Conservation (phyloP, 2,113 vertebrate species). For the Alaudala cheleensis region DNA sequence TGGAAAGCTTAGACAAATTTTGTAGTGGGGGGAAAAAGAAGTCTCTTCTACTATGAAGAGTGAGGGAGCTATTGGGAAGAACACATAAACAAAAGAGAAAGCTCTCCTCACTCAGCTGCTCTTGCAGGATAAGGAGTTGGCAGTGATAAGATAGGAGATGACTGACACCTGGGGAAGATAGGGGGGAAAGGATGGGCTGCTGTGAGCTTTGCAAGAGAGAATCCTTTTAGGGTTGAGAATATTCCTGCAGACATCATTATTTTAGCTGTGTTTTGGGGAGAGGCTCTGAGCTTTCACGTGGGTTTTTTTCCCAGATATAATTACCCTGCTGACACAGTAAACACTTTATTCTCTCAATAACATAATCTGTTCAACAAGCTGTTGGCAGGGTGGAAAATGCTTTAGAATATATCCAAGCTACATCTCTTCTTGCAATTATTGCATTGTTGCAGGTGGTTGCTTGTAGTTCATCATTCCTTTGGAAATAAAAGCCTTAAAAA, state of each 20-base stretch:
- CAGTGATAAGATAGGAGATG: background rate
- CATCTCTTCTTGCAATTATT: background rate
- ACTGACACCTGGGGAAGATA: background rate
- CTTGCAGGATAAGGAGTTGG: background rate
- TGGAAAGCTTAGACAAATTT: background rate
- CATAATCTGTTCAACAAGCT: background rate
- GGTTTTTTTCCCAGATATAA: background rate
- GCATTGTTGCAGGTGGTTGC: background rate
- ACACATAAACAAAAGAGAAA: background rate
- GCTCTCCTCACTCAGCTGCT: background rate
- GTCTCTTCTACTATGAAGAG: background rate
- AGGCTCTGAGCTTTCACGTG: background rate
- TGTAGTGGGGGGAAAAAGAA: rapidly evolving
- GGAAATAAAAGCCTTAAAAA: background rate
- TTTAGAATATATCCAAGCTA: background rate
- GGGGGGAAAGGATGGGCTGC: background rate
- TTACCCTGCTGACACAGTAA: constrained; percentile 12
- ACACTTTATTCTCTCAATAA: background rate
- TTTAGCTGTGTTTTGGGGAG: background rate
- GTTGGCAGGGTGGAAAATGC: background rate
- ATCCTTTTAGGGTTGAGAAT: background rate
- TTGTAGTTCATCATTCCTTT: background rate
- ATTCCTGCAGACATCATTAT: background rate
- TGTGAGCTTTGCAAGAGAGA: background rate
- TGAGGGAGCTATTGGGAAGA: background rate